Percentiles rank a stretch among this genome's conserved stretches.
Evolutionary conservation across 2,888 invertebrate genomes (phyloP).

Genomic region (Dynastes maya): DNA sequence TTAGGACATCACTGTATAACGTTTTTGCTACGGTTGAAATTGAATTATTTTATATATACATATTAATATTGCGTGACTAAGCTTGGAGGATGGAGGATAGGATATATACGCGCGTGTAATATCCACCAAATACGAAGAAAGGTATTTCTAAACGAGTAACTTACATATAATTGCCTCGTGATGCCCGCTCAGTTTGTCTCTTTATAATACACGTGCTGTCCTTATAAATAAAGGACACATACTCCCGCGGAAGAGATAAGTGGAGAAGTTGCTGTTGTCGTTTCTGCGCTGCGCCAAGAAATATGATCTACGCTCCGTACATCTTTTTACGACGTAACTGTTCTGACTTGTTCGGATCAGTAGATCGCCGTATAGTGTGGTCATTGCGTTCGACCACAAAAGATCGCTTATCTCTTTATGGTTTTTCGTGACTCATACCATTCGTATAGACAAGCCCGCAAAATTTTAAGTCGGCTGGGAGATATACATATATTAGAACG

Average conservation of each 20-base stretch:
- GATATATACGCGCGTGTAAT: neutral
- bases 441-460: neutral
- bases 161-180: slow-evolving; percentile 37
- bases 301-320: slow-evolving; percentile 27
- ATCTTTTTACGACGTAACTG: slow-evolving; percentile 32
- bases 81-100: neutral
- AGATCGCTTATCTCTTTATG: slow-evolving; percentile 42
- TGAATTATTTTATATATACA: no score
- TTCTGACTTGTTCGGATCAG: slow-evolving; percentile 28
- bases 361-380: slow-evolving; percentile 4
- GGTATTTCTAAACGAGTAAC: slow-evolving; percentile 13
- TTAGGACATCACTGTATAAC: no score
- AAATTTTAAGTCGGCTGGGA: slow-evolving; percentile 27
- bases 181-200: slow-evolving; percentile 19
- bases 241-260: slow-evolving; percentile 28
- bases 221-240: slow-evolving; percentile 32
- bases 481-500: slow-evolving; percentile 21
- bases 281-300: neutral
- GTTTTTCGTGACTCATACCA: slow-evolving; percentile 36
- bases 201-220: slow-evolving; percentile 34
- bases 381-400: slow-evolving; percentile 24
- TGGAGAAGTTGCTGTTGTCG: slow-evolving; percentile 11
- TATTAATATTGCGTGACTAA: neutral
- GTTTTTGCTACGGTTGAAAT: no score
- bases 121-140: slow-evolving; percentile 15